Evolutionary conservation across 1,140 invertebrate genomes (phyloP).

Genomic region (Oreohelix idahoensis): DNA sequence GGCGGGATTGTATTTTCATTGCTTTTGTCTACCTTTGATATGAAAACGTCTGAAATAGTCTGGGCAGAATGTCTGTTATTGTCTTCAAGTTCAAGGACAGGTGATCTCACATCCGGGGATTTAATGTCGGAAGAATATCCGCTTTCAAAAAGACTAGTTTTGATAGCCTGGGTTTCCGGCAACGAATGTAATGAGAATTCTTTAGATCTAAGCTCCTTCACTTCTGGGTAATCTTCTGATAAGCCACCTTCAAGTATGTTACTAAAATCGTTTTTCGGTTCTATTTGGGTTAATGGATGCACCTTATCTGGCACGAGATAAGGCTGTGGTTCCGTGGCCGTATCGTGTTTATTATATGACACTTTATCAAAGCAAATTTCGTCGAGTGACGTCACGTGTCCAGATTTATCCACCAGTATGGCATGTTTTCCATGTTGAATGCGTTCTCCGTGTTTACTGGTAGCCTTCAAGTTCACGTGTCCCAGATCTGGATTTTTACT

Average conservation of each 20-base stretch:
- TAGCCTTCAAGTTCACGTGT: no score
- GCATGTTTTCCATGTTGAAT: no score
- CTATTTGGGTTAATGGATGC: not conserved
- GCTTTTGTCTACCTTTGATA: not conserved
- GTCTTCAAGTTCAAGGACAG: not conserved
- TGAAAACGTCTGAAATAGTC: not conserved
- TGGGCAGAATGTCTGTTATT: not conserved
- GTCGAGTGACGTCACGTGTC: not conserved
- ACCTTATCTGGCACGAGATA: not conserved
- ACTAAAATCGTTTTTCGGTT: not conserved
- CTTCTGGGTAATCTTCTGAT: not conserved
- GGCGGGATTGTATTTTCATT: not conserved
- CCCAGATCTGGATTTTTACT: no score
- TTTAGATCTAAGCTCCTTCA: not conserved
- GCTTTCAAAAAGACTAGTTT: conserved; percentile 32
- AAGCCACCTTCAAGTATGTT: not conserved
- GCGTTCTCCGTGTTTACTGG: no score
- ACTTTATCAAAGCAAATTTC: not conserved
- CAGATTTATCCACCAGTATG: not conserved
- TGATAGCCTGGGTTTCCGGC: not conserved
- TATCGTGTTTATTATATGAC: not conserved
- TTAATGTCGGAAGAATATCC: conserved; percentile 30
- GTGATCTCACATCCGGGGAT: conserved; percentile 12
- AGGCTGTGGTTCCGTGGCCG: not conserved
- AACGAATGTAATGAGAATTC: not conserved